phyloP scores from a whole-genome alignment of 2,888 invertebrate species.

The Spodoptera exigua region DNA sequence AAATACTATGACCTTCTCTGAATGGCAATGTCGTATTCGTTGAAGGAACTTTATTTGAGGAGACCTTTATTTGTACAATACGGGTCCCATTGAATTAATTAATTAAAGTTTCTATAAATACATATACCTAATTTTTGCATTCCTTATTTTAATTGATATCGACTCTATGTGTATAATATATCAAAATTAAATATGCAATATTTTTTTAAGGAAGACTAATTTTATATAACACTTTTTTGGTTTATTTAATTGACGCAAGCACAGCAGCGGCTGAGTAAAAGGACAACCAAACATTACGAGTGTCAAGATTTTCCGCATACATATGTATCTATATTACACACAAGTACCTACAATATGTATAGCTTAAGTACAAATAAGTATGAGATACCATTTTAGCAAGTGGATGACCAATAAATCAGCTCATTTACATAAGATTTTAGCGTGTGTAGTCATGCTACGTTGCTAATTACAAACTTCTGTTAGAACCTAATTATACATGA shows the following conservation, averaged over 20 bases:
- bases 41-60: constrained; percentile 22
- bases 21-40: constrained; percentile 7
- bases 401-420: constrained; percentile 30
- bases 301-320: too few species aligned
- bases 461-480: constrained; percentile 19
- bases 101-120: background rate
- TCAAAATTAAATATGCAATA: too few species aligned
- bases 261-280: too few species aligned
- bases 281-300: too few species aligned
- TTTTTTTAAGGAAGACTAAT: too few species aligned
- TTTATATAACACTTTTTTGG: too few species aligned
- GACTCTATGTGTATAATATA: too few species aligned
- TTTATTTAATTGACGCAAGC: too few species aligned
- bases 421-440: constrained; percentile 18
- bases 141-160: too few species aligned
- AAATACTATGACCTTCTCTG: constrained; percentile 20
- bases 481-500: background rate
- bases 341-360: background rate
- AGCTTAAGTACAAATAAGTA: background rate
- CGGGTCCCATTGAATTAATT: background rate
- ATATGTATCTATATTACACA: too few species aligned
- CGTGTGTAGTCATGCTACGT: constrained; percentile 1
- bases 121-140: too few species aligned
- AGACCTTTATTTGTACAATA: constrained; percentile 8
- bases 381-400: constrained; percentile 11